Percentiles rank a stretch among this genome's conserved stretches.
Evolutionary conservation across 2,888 invertebrate genomes (phyloP).

Genomic region (Perizoma affinitatum): DNA sequence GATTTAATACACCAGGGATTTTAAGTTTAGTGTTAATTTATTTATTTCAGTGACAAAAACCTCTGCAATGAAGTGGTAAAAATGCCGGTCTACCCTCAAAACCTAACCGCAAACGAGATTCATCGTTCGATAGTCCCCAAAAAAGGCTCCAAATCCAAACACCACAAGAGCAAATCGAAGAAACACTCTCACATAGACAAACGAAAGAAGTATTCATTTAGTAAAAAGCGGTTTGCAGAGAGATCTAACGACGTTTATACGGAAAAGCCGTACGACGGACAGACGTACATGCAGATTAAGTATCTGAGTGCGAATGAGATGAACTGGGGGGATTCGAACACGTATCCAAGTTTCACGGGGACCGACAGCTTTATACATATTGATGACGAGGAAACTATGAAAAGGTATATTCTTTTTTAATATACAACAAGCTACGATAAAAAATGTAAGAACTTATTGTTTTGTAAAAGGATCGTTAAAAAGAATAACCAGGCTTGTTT

Average conservation of each 20-base stretch:
- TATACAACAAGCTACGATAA: too few relatives aligned
- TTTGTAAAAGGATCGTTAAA: too few relatives aligned
- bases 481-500: too few relatives aligned
- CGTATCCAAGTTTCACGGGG: slow-evolving; percentile 91
- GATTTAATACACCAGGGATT: too few relatives aligned
- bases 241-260: slow-evolving; percentile 61
- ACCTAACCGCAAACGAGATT: slow-evolving; percentile 59
- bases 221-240: slow-evolving; percentile 61
- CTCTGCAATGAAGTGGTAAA: slow-evolving; percentile 63
- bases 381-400: slow-evolving; percentile 93
- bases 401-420: slow-evolving; percentile 82
- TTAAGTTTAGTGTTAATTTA: background rate
- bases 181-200: slow-evolving; percentile 61
- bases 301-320: slow-evolving; percentile 71
- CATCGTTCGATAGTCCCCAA: slow-evolving; percentile 72
- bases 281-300: slow-evolving; percentile 79
- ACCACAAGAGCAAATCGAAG: slow-evolving; percentile 61
- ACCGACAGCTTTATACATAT: slow-evolving; percentile 94
- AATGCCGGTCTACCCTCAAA: slow-evolving; percentile 56
- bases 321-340: slow-evolving; percentile 73
- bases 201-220: slow-evolving; percentile 63
- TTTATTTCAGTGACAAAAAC: slow-evolving; percentile 54
- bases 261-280: slow-evolving; percentile 67
- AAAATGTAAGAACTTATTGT: too few relatives aligned
- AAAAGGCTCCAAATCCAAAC: slow-evolving; percentile 69